Evolutionary conservation across 35 echinoderm and acorn worm genomes (phyloP), one percentile per base, ranked within the genome.

Genomic region (Holothuria glaberrima): DNA sequence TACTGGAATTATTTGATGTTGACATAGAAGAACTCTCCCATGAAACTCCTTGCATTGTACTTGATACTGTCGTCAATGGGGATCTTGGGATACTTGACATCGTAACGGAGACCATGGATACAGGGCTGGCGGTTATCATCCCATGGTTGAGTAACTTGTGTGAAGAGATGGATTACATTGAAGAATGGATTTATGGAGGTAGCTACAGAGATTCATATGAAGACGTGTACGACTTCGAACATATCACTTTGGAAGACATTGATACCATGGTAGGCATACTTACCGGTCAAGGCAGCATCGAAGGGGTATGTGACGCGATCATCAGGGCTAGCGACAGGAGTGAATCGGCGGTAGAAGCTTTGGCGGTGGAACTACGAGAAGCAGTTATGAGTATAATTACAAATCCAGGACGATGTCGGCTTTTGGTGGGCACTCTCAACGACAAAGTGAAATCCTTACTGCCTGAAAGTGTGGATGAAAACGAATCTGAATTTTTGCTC

Each of bases 201-300:
- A 41, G 20, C 14, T 50, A 54, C 3, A 58, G 88, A 0, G 22
- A 68, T 50, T n/a, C 58, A 20, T 30, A 38, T 68, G 76, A 78
- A 30, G 89, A n/a, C n/a, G n/a, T n/a, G n/a, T 41, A 41, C 36
- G 36, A 88, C 27, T 28, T 41, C 44, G 48, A 82, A 18, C 30
- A 3, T 33, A 27, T 88, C 68, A 56, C 44, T 16, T 48, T 67
- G 21, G 56, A 60, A 31, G 60, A 90, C 10, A 69, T 90, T 52
- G 93, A 94, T 68, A 14, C 18, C 9, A 28, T 95, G 16, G n/a
- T 95, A 6, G 90, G 94, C 3, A 70, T 95, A 19, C 2, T 86
- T 30, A 89, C 94, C 12, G 76, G 90, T 2, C 61, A 58, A 36
- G 86, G 94, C 2, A 89, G 90, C 16, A 30, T 95, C 33, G 78